A percentile compares a stretch with the other conserved stretches of the same genome.
phyloP scores from a whole-genome alignment of 2,113 vertebrate genomes.

The Pantherophis guttatus region DNA sequence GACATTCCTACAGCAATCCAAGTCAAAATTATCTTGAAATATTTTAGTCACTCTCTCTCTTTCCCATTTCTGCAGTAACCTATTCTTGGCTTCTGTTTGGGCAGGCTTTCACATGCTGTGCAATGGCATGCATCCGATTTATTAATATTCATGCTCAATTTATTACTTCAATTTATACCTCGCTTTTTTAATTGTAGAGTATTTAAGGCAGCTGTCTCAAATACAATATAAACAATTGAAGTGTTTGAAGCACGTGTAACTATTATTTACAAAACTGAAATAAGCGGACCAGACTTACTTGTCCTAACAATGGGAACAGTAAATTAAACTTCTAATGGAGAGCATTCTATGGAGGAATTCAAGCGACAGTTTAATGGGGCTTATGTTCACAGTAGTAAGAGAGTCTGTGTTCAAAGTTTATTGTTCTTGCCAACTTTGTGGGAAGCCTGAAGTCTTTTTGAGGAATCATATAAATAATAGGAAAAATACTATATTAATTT shows the following conservation, averaged over 20 bases:
- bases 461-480: background rate
- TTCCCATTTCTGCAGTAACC: background rate
- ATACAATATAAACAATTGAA: background rate
- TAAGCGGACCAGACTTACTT: background rate
- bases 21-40: background rate
- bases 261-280: background rate
- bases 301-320: background rate
- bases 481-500: background rate
- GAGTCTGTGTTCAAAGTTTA: background rate
- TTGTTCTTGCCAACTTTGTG: background rate
- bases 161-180: background rate
- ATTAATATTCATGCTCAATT: background rate
- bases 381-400: background rate
- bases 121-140: background rate
- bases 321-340: background rate
- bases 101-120: background rate
- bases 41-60: background rate
- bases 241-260: background rate
- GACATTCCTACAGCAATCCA: background rate
- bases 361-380: background rate
- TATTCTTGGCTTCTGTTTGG: background rate
- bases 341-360: background rate
- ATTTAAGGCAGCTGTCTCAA: background rate
- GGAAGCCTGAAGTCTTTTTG: background rate
- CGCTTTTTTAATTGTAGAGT: background rate